Conservation (phyloP, 2,888 invertebrate species). For the Synergus umbraculus region DNA sequence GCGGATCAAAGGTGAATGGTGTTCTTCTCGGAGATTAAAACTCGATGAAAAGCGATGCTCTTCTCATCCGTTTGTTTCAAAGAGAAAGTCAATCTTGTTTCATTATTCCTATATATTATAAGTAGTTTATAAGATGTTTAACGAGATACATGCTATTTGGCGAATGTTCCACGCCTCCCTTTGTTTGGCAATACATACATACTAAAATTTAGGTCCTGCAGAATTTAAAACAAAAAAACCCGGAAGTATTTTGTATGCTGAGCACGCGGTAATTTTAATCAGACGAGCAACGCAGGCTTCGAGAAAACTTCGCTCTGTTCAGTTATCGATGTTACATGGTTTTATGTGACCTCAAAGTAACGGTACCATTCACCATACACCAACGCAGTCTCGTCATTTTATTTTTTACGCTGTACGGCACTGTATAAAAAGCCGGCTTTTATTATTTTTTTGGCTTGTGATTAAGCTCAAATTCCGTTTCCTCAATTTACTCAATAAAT, state of each 20-base stretch:
- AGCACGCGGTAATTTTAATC: conserved; percentile 30
- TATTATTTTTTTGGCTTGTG: neutral
- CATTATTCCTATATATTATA: conserved; percentile 1
- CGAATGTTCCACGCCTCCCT: conserved; percentile 22
- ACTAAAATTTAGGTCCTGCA: conserved; percentile 13
- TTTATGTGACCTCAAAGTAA: conserved; percentile 28
- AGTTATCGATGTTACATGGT: conserved; percentile 25
- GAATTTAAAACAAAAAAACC: conserved; percentile 21
- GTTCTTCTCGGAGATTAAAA: conserved; percentile 1
- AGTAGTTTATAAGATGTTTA: neutral
- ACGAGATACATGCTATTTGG: conserved; percentile 15
- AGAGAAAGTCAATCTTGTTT: conserved; percentile 34
- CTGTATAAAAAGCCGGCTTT: neutral
- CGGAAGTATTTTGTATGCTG: conserved; percentile 30
- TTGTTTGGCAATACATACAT: neutral
- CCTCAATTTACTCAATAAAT: too few relatives aligned
- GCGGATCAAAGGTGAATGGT: conserved; percentile 1
- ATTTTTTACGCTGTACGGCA: neutral
- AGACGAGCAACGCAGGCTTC: neutral
- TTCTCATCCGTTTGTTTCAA: neutral
- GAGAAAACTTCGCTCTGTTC: conserved; percentile 9
- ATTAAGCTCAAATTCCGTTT: neutral
- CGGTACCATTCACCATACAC: conserved; percentile 14
- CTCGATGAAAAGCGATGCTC: neutral
- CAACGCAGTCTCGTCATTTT: conserved; percentile 14